Conservation (phyloP, 2,113 vertebrate genomes). For the Urocynchramus pylzowi region DNA sequence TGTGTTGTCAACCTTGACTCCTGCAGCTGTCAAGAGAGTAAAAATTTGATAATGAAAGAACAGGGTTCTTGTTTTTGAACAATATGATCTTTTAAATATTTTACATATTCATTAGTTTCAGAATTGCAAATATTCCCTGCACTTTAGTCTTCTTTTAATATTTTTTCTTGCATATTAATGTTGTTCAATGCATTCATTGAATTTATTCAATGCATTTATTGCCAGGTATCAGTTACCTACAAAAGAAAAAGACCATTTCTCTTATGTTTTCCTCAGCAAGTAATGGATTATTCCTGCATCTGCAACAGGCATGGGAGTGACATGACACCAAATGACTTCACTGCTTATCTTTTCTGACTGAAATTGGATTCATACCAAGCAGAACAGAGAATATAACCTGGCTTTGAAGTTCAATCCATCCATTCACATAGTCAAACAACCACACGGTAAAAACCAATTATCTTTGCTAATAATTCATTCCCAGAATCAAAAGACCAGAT, state of each 20-base stretch:
- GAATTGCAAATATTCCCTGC: not conserved
- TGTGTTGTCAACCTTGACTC: not conserved
- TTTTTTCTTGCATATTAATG: not conserved
- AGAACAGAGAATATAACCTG: not conserved
- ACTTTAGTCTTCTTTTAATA: not conserved
- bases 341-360: not conserved
- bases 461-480: not conserved
- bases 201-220: too few relatives aligned
- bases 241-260: too few relatives aligned
- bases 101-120: not conserved
- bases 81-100: not conserved
- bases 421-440: not conserved
- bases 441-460: accelerated
- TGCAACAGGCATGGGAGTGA: not conserved
- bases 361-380: not conserved
- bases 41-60: not conserved
- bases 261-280: not conserved
- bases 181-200: not conserved
- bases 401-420: not conserved
- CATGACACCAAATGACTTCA: not conserved
- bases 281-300: not conserved
- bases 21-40: not conserved
- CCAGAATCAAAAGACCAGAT: not conserved
- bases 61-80: not conserved
- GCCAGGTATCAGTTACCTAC: too few relatives aligned